Evolutionary conservation across 2,113 vertebrate genomes (phyloP), one percentile per base, ranked within the genome.

Genomic region (Callithrix jacchus): DNA sequence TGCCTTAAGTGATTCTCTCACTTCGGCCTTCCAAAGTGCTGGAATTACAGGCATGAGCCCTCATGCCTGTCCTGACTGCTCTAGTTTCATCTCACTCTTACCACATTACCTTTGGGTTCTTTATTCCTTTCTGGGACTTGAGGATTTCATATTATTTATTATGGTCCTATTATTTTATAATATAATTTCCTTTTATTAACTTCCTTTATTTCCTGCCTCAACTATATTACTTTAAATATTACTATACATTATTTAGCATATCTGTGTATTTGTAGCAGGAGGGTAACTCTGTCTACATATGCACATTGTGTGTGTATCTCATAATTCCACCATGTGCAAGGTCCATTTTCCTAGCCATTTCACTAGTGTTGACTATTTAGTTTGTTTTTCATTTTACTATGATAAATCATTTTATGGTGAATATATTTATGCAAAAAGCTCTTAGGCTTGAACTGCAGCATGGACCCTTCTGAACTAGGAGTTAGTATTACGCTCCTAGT

Each of bases 361-460:
- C 30, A 73, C 45, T 94, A 71, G 40, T 80, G 23, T 68, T 94
- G 76, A 23, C 35, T 83, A 92, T 47, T 89, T 87, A 83, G 74
- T 87, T 11, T 74, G 45, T 42, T 88, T 94, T 97, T 90, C 21
- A 45, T 49, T 94, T 92, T 42, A 54, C 32, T 76, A 49, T 84
- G 61, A 49, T 80, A 89, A 96, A 76, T 93, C 66, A 94, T 76
- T 92, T 95, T 90, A 52, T 92, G 70, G 49, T 68, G 68, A 94
- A 86, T 74, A 52, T 89, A 84, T 87, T 95, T 94, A 73, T 70
- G 27, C 40, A 79, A 8, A 87, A 71, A 87, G 12, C 16, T 96
- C 18, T 89, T 87, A n/a, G n/a, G n/a, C n/a, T n/a, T n/a, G n/a
- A n/a, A n/a, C n/a, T n/a, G n/a, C n/a, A n/a, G n/a, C n/a, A n/a